Percentiles rank a stretch among this genome's conserved stretches.
These are phyloP conservation scores for Macrotis lagotis DNA, from an alignment of 2,113 vertebrate species.

Conservation along the genomic window DNA sequence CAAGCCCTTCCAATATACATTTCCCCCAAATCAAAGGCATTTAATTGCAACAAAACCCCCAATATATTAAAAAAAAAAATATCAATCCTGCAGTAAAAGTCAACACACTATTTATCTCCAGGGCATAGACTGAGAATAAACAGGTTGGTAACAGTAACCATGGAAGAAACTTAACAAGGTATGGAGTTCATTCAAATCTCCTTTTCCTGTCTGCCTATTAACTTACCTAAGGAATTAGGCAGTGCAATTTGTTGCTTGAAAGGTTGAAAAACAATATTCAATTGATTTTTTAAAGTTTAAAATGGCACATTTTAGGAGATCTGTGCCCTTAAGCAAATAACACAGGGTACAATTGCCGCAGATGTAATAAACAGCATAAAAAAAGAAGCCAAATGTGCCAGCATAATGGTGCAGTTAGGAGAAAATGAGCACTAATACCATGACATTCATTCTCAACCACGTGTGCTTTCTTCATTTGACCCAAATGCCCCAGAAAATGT, in stretches of 20 bases:
- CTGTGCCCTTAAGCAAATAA: background rate
- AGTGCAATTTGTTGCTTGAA: background rate
- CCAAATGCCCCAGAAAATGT: conserved; percentile 5
- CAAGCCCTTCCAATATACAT: background rate
- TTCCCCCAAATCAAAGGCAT: conserved; percentile 16
- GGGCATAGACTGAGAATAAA: conserved; percentile 6
- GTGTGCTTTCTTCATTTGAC: conserved; percentile 53
- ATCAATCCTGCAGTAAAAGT: background rate
- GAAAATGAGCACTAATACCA: conserved; percentile 30
- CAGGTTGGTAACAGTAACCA: background rate
- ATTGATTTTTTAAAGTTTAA: conserved; percentile 26
- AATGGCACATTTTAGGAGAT: conserved; percentile 4
- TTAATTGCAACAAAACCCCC: background rate
- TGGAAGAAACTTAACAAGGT: background rate
- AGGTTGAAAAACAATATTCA: conserved; percentile 40
- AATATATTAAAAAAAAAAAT: background rate
- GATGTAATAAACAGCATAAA: conserved; percentile 19
- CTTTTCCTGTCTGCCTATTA: background rate
- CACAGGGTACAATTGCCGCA: background rate
- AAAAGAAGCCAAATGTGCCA: conserved; percentile 34
- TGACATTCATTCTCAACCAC: conserved; percentile 40
- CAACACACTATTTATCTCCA: background rate
- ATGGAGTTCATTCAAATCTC: background rate
- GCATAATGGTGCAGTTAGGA: background rate
- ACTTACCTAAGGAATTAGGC: background rate